These are phyloP conservation scores for Phylloscopus collybita DNA, from an alignment of 2,797 vertebrate species.

Conservation along the genomic window DNA sequence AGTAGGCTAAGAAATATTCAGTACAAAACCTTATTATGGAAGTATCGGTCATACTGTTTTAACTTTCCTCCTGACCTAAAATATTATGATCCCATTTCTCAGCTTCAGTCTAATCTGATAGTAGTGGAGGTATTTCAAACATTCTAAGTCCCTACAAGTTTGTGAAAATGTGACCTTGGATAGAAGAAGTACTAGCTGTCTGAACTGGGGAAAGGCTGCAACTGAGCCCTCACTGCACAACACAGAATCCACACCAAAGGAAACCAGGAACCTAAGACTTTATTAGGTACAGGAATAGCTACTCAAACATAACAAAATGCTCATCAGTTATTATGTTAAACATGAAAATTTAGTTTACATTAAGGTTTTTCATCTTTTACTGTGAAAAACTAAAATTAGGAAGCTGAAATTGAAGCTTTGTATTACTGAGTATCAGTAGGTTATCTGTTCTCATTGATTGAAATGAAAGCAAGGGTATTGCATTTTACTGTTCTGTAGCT, in stretches of 20 bases:
- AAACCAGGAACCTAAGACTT: background rate
- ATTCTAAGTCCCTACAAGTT: background rate
- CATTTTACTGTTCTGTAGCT: background rate
- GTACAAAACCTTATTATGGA: background rate
- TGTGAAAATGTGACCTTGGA: background rate
- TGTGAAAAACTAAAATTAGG: background rate
- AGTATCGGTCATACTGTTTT: background rate
- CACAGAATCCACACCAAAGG: too few relatives aligned
- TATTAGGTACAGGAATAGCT: background rate
- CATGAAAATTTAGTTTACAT: background rate
- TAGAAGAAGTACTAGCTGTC: background rate
- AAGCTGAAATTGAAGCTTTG: background rate
- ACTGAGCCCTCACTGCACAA: background rate
- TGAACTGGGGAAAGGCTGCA: background rate
- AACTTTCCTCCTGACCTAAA: background rate
- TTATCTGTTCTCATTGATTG: background rate
- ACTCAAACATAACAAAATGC: background rate
- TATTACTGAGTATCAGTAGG: background rate
- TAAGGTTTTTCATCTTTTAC: background rate
- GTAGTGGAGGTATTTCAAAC: background rate
- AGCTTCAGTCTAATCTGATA: background rate
- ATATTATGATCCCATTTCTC: background rate
- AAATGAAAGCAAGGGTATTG: background rate
- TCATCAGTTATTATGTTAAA: background rate
- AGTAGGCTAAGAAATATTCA: background rate